These are phyloP conservation scores for Sebastes minor DNA, from an alignment of 2,797 vertebrate species.

Conservation along the genomic window DNA sequence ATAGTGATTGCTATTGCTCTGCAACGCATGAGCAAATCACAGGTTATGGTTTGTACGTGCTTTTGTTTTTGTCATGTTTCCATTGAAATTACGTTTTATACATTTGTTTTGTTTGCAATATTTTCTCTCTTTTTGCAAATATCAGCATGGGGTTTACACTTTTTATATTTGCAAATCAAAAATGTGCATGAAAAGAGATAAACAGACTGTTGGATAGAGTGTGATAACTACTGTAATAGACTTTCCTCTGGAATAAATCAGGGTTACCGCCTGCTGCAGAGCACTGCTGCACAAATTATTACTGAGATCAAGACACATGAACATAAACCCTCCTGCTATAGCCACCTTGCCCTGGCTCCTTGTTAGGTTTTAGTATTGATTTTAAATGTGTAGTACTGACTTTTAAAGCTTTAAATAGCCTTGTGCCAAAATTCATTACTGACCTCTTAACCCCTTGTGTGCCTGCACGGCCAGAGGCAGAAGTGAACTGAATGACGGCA, in stretches of 20 bases:
- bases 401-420: constrained; percentile 61
- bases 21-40: neutral
- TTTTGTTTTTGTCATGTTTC: neutral
- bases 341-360: constrained; percentile 32
- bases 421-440: constrained; percentile 40
- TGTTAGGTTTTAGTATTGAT: constrained; percentile 40
- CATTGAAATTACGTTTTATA: neutral
- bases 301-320: constrained; percentile 41
- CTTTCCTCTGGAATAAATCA: constrained; percentile 21
- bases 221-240: neutral
- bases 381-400: constrained; percentile 47
- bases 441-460: constrained; percentile 28
- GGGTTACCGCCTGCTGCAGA: neutral
- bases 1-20: neutral
- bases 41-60: neutral
- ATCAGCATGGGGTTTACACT: neutral
- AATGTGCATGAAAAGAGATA: neutral
- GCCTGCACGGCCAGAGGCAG: neutral
- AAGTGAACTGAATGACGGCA: neutral
- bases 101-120: neutral
- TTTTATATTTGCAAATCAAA: neutral
- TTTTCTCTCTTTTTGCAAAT: neutral
- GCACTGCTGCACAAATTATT: constrained; percentile 35
- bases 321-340: constrained; percentile 25
- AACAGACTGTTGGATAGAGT: neutral